Evolutionary conservation across 2,797 vertebrate species (phyloP).

Genomic region (Clarias fuscus): DNA sequence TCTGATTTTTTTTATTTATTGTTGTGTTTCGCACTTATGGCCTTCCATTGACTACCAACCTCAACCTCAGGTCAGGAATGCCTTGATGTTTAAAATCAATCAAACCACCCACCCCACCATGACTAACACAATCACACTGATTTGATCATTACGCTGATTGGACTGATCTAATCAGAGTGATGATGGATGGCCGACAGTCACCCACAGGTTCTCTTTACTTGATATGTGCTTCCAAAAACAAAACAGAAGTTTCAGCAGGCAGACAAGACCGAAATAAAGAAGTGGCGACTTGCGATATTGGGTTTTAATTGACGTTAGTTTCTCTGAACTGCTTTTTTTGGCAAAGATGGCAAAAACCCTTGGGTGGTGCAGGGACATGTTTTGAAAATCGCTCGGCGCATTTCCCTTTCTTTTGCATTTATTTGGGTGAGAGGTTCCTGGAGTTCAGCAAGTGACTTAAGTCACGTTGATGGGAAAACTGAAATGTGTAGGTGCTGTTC

Average conservation of each 20-base stretch:
- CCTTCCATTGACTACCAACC: neutral
- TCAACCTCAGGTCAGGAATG: neutral
- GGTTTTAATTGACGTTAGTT: neutral
- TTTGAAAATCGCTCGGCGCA: neutral
- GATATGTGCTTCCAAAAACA: too few species aligned
- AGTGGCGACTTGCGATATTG: neutral
- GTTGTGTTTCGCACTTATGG: neutral
- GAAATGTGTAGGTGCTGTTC: neutral
- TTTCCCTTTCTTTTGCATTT: constrained; percentile 30
- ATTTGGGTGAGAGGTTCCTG: constrained; percentile 13
- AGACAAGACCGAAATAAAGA: neutral
- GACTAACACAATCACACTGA: neutral
- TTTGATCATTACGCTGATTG: constrained; percentile 9
- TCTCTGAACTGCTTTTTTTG: neutral
- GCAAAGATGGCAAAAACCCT: too few species aligned
- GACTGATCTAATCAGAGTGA: constrained; percentile 2
- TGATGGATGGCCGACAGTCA: neutral
- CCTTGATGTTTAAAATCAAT: neutral
- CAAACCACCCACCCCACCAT: neutral
- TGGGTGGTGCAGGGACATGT: neutral
- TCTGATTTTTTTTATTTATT: neutral
- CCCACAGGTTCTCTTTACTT: neutral
- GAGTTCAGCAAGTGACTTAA: neutral
- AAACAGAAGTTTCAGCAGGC: neutral
- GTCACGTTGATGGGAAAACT: neutral